Conservation (phyloP, 2,113 vertebrate species). For the Aplodontia rufa region DNA sequence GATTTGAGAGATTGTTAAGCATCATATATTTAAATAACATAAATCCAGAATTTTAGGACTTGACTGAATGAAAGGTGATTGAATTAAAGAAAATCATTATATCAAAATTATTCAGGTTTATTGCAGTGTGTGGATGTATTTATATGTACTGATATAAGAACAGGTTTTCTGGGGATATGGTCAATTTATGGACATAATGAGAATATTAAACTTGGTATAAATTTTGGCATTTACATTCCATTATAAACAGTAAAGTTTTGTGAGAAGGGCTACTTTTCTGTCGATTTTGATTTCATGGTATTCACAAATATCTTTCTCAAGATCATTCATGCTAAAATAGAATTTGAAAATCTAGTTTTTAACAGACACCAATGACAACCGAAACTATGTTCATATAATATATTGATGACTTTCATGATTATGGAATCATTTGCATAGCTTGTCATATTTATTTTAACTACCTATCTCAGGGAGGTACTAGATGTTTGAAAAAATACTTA, state of each 20-base stretch:
- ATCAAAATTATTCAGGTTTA: not conserved
- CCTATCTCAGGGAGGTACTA: not conserved
- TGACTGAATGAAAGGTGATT: not conserved
- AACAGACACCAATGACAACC: not conserved
- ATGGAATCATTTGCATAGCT: not conserved
- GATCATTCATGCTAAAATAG: not conserved
- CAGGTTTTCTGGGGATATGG: not conserved
- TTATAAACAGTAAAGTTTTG: not conserved
- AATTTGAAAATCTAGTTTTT: not conserved
- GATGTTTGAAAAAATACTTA: not conserved
- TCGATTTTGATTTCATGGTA: not conserved
- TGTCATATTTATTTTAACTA: not conserved
- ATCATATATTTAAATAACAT: not conserved
- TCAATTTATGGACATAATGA: not conserved
- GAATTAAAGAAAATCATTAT: not conserved
- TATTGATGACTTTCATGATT: not conserved
- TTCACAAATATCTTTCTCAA: not conserved
- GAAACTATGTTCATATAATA: not conserved
- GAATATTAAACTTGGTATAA: not conserved
- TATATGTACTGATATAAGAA: not conserved
- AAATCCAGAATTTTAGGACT: not conserved
- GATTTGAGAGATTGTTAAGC: not conserved
- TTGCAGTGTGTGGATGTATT: not conserved
- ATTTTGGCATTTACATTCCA: not conserved
- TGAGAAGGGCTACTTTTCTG: not conserved